Percentiles rank a stretch among this genome's conserved stretches.
These are phyloP conservation scores for Eupithecia inturbata DNA, from an alignment of 2,888 invertebrate genomes.

Conservation along the genomic window DNA sequence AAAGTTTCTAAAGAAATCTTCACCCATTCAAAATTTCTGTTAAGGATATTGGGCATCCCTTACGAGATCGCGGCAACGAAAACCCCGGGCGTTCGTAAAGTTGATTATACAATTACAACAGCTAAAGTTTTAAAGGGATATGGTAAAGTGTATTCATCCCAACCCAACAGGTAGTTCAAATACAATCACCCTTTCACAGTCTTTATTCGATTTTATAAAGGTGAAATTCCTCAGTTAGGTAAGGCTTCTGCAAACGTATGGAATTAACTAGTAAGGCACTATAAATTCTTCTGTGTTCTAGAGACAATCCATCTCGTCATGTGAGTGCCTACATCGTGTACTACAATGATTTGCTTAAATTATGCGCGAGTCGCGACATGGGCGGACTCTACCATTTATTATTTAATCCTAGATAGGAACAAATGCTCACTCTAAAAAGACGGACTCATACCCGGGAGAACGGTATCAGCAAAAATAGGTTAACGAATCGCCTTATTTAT, in stretches of 20 bases:
- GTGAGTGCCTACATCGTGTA: constrained; percentile 12
- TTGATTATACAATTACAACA: constrained; percentile 5
- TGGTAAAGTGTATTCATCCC: not conserved
- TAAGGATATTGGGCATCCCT: not conserved
- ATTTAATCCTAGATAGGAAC: constrained; percentile 30
- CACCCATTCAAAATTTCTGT: not conserved
- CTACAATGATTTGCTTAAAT: constrained; percentile 40
- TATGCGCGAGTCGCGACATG: constrained; percentile 33
- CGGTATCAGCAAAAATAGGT: constrained; percentile 3
- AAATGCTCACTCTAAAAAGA: constrained; percentile 13
- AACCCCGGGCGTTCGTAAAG: not conserved
- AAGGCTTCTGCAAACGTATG: not conserved
- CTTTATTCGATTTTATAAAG: not conserved
- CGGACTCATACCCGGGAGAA: constrained; percentile 8
- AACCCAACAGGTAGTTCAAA: not conserved
- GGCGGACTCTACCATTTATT: constrained; percentile 38
- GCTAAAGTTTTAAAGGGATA: not conserved
- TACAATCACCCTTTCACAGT: not conserved
- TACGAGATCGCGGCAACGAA: not conserved
- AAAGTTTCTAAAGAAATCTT: not conserved
- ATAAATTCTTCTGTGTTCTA: not conserved
- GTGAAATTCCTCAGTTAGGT: not conserved
- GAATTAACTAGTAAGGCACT: not conserved
- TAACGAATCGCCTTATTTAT: constrained; percentile 10
- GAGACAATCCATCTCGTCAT: constrained; percentile 20